These are phyloP conservation scores for Parnassius orleans DNA, from an alignment of 2,888 invertebrate genomes.

Conservation along the genomic window DNA sequence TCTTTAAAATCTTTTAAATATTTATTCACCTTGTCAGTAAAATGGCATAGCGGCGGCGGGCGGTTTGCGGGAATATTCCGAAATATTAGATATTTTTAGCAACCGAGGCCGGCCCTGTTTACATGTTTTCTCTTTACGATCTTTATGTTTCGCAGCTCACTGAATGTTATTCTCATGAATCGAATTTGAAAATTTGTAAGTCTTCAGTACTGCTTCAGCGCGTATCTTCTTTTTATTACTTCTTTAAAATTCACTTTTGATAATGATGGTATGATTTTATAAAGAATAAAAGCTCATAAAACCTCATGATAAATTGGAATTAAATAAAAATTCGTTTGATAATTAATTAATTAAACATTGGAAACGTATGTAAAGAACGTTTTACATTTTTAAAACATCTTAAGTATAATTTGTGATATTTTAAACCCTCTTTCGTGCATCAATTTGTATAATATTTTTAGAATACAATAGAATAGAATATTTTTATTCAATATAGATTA, in stretches of 20 bases:
- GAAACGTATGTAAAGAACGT: too few species aligned
- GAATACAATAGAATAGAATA: too few species aligned
- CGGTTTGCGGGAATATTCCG: conserved; percentile 61
- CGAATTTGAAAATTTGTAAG: conserved; percentile 28
- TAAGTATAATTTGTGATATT: too few species aligned
- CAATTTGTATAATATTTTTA: too few species aligned
- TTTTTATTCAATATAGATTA: too few species aligned
- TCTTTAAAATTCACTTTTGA: background rate
- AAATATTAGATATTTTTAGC: conserved; percentile 69
- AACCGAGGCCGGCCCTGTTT: conserved; percentile 71
- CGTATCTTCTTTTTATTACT: conserved; percentile 8
- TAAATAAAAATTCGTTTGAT: too few species aligned
- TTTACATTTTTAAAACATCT: too few species aligned
- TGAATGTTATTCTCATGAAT: conserved; percentile 32
- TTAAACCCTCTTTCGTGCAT: too few species aligned
- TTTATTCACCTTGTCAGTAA: conserved; percentile 44
- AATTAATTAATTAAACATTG: too few species aligned
- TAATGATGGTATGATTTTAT: too few species aligned
- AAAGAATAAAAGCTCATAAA: too few species aligned
- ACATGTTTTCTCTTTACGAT: conserved; percentile 64
- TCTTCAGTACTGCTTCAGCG: conserved; percentile 7
- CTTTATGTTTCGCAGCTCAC: conserved; percentile 48
- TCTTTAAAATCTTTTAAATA: conserved; percentile 40
- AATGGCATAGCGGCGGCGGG: conserved; percentile 34
- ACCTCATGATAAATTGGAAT: too few species aligned